Percentiles rank a stretch among this genome's conserved stretches.
Evolutionary conservation across 2,113 vertebrate genomes (phyloP).

Genomic region (Ciconia boyciana): DNA sequence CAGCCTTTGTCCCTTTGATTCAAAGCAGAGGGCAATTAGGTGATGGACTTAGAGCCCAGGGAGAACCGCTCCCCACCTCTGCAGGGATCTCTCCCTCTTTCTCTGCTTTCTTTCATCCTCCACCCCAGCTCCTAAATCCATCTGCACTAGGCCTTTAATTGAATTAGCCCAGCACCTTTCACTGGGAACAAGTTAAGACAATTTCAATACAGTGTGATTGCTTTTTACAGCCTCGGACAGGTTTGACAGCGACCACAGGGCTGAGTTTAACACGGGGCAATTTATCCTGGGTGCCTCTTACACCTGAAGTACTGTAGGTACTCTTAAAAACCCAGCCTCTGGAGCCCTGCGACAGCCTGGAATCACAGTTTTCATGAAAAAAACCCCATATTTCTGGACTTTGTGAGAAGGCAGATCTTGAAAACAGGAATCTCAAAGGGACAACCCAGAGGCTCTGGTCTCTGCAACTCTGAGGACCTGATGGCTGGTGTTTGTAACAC

Average conservation of each 20-base stretch:
- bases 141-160: slow-evolving; percentile 21
- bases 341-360: background rate
- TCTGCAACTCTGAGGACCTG: background rate
- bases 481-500: background rate
- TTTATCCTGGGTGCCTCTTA: background rate
- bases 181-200: background rate
- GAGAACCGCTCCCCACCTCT: background rate
- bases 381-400: background rate
- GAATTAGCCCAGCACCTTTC: slow-evolving; percentile 47
- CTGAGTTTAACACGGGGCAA: background rate
- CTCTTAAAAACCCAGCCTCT: background rate
- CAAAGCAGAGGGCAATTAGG: slow-evolving; percentile 42
- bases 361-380: background rate
- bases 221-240: background rate
- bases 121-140: slow-evolving; percentile 20
- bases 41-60: slow-evolving; percentile 25
- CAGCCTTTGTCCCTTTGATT: slow-evolving; percentile 4
- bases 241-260: background rate
- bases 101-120: slow-evolving; percentile 17
- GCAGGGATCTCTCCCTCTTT: background rate
- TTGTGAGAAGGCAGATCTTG: background rate
- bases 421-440: background rate
- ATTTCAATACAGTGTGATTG: background rate
- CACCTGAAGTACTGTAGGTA: background rate
- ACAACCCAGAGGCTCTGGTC: background rate